Conservation (phyloP, 1,140 invertebrate species). For the Amphibalanus amphitrite region DNA sequence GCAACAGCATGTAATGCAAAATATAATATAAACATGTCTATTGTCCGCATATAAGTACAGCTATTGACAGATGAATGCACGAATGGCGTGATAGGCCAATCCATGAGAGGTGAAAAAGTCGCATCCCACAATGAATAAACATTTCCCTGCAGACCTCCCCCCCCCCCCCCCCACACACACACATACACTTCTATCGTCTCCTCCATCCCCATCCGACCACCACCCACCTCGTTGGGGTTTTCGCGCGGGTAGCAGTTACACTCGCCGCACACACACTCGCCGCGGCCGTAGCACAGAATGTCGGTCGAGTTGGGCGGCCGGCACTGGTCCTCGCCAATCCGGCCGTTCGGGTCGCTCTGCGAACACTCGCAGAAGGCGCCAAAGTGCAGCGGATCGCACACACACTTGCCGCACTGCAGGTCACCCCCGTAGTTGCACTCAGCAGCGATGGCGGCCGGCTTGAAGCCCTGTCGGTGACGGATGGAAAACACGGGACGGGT, state of each 20-base stretch:
- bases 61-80: no score
- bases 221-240: conserved; percentile 28
- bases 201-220: no score
- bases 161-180: no score
- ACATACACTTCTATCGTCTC: no score
- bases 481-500: no score
- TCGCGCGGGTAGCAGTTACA: conserved; percentile 48
- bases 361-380: conserved; percentile 77
- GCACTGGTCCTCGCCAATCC: conserved; percentile 39
- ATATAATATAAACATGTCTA: no score
- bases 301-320: conserved; percentile 48
- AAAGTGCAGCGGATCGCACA: conserved; percentile 55
- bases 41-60: no score
- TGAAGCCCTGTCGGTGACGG: conserved; percentile 23
- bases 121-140: no score
- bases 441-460: conserved; percentile 16
- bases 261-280: conserved; percentile 59
- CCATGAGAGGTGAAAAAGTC: no score
- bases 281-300: conserved; percentile 52
- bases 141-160: no score
- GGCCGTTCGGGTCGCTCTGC: conserved; percentile 25
- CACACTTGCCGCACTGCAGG: conserved; percentile 71
- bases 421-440: conserved; percentile 45
- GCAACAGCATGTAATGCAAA: no score
- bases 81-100: no score